These are phyloP conservation scores for Drosophila pallidifrons DNA, from an alignment of 1,140 invertebrate genomes.

Conservation along the genomic window DNA sequence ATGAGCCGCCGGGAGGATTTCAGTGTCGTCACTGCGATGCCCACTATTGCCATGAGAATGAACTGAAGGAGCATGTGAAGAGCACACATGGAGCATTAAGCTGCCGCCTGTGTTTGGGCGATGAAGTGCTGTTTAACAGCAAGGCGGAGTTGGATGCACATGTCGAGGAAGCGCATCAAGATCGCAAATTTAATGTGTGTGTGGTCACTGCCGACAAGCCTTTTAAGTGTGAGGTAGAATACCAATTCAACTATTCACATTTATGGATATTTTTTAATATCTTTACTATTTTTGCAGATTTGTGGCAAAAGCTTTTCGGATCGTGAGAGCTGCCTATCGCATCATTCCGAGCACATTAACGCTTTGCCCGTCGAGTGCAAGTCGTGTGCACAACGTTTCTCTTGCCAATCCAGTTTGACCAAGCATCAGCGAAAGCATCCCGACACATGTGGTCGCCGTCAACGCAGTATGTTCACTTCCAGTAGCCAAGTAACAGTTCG, in stretches of 20 bases:
- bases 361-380: slow-evolving; percentile 85
- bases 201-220: slow-evolving; percentile 86
- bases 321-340: slow-evolving; percentile 84
- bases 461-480: slow-evolving; percentile 44
- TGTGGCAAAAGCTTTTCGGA: slow-evolving; percentile 86
- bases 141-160: slow-evolving; percentile 38
- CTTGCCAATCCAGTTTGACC: slow-evolving; percentile 84
- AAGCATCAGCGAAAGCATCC: slow-evolving; percentile 85
- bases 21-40: slow-evolving; percentile 70
- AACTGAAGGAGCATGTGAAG: slow-evolving; percentile 67
- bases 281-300: slow-evolving; percentile 40
- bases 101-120: slow-evolving; percentile 34
- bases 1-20: slow-evolving; percentile 80
- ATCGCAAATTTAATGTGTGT: slow-evolving; percentile 55
- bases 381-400: slow-evolving; percentile 83
- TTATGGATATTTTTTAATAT: not conserved
- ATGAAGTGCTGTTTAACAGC: slow-evolving; percentile 25
- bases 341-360: slow-evolving; percentile 83
- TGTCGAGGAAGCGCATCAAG: slow-evolving; percentile 42
- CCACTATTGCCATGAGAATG: slow-evolving; percentile 67
- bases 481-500: slow-evolving; percentile 14
- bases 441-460: slow-evolving; percentile 78
- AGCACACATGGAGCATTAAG: slow-evolving; percentile 45
- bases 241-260: not conserved
- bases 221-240: slow-evolving; percentile 85